Percentiles rank a stretch among this genome's conserved stretches.
Conservation (phyloP, 1,140 invertebrate genomes). For the Colletes gigas region DNA sequence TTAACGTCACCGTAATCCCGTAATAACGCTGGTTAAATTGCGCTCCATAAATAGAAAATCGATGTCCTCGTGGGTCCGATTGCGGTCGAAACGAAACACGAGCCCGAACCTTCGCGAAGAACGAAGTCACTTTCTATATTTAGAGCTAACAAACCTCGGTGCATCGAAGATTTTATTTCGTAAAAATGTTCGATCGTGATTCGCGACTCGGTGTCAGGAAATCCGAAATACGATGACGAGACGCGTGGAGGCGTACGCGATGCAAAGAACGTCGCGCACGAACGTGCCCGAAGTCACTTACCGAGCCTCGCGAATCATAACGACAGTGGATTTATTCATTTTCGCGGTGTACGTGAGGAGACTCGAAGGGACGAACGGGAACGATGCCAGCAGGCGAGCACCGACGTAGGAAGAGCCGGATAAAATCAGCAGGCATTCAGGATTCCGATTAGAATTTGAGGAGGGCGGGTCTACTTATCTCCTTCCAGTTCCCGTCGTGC, state of each 20-base stretch:
- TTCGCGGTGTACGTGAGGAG: not conserved
- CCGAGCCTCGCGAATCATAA: not conserved
- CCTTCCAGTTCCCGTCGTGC: not conserved
- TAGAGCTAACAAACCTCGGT: no score
- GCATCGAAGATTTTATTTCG: no score
- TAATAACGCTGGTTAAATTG: conserved; percentile 54
- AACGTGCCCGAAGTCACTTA: not conserved
- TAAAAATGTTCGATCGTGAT: no score
- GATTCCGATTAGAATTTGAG: conserved; percentile 45
- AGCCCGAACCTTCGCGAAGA: not conserved
- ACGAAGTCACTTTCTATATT: no score
- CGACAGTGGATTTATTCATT: not conserved
- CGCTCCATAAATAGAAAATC: conserved; percentile 59
- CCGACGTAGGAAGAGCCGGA: not conserved
- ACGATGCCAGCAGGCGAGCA: not conserved
- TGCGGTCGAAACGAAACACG: conserved; percentile 39
- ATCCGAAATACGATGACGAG: not conserved
- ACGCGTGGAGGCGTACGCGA: not conserved
- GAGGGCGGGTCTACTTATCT: conserved; percentile 9
- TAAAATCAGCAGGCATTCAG: conserved; percentile 16
- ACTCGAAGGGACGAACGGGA: not conserved
- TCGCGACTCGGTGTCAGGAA: no score
- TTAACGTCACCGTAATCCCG: conserved; percentile 25
- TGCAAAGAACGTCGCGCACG: not conserved
- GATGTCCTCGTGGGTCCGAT: conserved; percentile 42